Base-by-base conservation (phyloP, 2,888 invertebrate species). In the Drosophila affinis region DNA sequence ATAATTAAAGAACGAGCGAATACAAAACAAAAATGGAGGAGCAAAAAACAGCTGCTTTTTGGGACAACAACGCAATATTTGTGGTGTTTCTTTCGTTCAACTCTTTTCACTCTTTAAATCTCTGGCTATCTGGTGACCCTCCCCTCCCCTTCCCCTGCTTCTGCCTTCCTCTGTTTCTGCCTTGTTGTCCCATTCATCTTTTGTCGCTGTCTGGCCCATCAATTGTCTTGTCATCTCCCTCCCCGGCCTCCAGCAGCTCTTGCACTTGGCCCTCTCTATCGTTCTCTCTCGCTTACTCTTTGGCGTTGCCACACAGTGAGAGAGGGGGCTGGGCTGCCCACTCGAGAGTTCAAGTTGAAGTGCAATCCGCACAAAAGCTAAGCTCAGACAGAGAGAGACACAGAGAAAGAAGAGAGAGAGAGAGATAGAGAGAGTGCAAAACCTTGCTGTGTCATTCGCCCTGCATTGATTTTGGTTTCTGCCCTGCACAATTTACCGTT, bases 301-400 rank as follows among this genome's bases (percentile, higher is more conserved):
- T 21, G 21, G 21, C 21, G 21, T 3, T 21, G 21, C 21, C 34
- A 34, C 10, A 34, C 5, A 34, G 12, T 5, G 14, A 34, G 10
- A 34, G 12, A 14, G 34, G 14, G 21, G 21, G 21, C 21, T 21
- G 6, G 6, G 39, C n/a, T n/a, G n/a, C n/a, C 39, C 77, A 75
- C 70, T 80, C 76, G 64, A 73, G 73, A 76, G 83, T 83, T 83
- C 83, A 83, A 83, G 85, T 85, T 83, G 85, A 85, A 83, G 83
- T 81, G 85, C 85, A 80, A 68, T 45, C 61, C 72, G 60, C 74
- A 63, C 65, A 69, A 60, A 77, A 78, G 80, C 83, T 78, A 55
- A 62, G 62, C 65, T 55, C 63, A 49, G 58, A 63, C 63, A 49
- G 58, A 63, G 57, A 52, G 61, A 56, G 68, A 34, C 3, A 63